These are phyloP conservation scores for Catharus ustulatus DNA, from an alignment of 2,797 vertebrate species.

Conservation along the genomic window DNA sequence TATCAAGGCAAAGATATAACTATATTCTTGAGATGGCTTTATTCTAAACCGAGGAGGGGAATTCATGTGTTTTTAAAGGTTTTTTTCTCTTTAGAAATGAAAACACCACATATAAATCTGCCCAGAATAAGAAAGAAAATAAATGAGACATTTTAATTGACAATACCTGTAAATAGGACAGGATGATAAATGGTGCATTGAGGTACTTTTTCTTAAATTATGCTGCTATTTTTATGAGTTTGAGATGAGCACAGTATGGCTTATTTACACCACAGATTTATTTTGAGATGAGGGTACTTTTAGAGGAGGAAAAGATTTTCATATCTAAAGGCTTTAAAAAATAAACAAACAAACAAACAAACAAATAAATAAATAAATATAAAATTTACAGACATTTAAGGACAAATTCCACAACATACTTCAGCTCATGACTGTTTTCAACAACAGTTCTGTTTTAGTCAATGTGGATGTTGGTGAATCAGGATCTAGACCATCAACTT, in stretches of 20 bases:
- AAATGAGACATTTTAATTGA: not conserved
- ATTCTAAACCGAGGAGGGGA: not conserved
- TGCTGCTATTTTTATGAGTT: not conserved
- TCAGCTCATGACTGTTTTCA: not conserved
- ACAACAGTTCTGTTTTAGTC: not conserved
- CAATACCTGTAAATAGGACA: not conserved
- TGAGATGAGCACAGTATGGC: not conserved
- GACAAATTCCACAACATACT: not conserved
- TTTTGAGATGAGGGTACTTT: not conserved
- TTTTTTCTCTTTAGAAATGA: not conserved
- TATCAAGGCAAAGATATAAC: not conserved
- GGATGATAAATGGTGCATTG: not conserved
- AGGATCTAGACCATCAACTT: not conserved
- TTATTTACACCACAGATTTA: not conserved
- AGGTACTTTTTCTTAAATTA: not conserved
- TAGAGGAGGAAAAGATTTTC: not conserved
- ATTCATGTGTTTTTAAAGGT: not conserved
- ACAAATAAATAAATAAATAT: not conserved
- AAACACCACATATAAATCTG: not conserved
- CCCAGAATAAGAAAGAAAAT: not conserved
- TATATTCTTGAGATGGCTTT: not conserved
- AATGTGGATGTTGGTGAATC: not conserved
- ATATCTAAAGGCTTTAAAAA: not conserved
- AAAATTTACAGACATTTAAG: not conserved
- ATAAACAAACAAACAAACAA: too few relatives aligned